phyloP scores from a whole-genome alignment of 2,797 vertebrate species.

The Enteromius viviparus region DNA sequence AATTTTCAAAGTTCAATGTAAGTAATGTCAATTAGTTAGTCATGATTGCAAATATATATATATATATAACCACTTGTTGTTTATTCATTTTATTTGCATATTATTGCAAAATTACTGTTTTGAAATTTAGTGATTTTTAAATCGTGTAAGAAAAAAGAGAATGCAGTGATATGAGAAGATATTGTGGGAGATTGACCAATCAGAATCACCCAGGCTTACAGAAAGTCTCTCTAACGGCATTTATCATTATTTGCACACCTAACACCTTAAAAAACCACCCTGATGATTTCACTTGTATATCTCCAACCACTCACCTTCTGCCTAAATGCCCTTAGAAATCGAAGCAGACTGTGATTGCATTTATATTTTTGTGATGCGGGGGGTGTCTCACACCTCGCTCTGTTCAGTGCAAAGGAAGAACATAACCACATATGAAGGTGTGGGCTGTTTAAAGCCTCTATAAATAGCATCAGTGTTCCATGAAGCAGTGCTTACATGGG shows the following conservation, averaged over 20 bases:
- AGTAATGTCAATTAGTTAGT: too few species aligned
- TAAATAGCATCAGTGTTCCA: conserved; percentile 57
- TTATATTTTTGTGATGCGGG: conserved; percentile 41
- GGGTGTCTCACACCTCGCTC: conserved; percentile 40
- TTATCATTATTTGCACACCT: conserved; percentile 1
- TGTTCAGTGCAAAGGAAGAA: conserved; percentile 27
- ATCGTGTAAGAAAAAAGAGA: background rate
- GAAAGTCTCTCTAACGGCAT: background rate
- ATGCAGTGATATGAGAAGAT: background rate
- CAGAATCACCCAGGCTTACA: background rate
- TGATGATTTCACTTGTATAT: conserved; percentile 29
- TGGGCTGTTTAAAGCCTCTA: conserved; percentile 55
- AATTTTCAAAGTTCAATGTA: background rate
- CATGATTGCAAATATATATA: background rate
- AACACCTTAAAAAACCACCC: conserved; percentile 1
- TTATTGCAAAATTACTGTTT: background rate
- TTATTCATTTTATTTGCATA: background rate
- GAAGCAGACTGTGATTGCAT: conserved; percentile 11
- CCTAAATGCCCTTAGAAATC: conserved; percentile 33
- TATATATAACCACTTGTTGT: background rate
- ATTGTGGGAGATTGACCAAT: background rate
- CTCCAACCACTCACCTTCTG: conserved; percentile 36
- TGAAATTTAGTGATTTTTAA: background rate
- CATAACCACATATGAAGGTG: conserved; percentile 53
- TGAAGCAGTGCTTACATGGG: conserved; percentile 24